Conservation (phyloP, 2,113 vertebrate genomes). For the Cinclus cinclus region DNA sequence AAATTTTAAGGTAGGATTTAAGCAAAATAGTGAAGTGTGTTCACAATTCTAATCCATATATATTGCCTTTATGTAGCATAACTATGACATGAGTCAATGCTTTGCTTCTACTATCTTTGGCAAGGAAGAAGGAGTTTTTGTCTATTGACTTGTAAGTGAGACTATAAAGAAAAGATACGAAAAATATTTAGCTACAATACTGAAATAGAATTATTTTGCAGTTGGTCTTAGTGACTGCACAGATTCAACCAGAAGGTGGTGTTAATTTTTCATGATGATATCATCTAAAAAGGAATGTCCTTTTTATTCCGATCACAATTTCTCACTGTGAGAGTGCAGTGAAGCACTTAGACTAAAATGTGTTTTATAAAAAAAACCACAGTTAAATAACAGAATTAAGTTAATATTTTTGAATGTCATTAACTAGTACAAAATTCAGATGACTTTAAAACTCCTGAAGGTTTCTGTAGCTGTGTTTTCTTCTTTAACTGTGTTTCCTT, state of each 20-base stretch:
- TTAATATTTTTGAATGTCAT: constrained; percentile 46
- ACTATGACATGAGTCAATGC: not conserved
- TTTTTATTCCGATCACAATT: constrained; percentile 7
- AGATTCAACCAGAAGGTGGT: not conserved
- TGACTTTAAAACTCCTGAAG: constrained; percentile 63
- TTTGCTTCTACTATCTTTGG: not conserved
- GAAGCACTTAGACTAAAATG: constrained; percentile 25
- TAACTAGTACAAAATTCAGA: constrained; percentile 63
- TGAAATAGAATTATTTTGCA: not conserved
- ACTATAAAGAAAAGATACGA: not conserved
- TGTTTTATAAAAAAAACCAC: constrained; percentile 20
- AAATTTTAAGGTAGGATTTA: not conserved
- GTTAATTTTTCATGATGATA: not conserved
- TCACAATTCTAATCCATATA: not conserved
- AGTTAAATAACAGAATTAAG: constrained; percentile 57
- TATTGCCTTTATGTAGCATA: not conserved
- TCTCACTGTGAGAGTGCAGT: not conserved
- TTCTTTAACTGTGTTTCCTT: constrained; percentile 51
- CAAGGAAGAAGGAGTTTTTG: not conserved
- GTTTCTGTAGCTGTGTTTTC: constrained; percentile 71
- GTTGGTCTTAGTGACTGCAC: not conserved
- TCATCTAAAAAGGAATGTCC: not conserved
- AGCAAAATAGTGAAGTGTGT: not conserved
- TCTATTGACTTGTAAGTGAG: not conserved
- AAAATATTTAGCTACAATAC: not conserved